These are phyloP conservation scores for Clitarchus hookeri DNA, from an alignment of 2,888 invertebrate species.

Conservation along the genomic window DNA sequence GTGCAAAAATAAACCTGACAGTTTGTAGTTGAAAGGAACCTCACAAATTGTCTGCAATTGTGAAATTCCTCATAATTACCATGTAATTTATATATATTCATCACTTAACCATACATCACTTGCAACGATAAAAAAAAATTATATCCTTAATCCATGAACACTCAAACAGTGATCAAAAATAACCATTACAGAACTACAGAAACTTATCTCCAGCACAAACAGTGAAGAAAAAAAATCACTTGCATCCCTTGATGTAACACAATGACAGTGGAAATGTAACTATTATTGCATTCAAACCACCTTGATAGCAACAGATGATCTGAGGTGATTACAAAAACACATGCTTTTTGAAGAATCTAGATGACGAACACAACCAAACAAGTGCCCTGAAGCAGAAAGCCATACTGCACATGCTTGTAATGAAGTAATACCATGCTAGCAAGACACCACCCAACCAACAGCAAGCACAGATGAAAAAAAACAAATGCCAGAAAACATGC, in stretches of 20 bases:
- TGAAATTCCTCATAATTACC: too few species aligned
- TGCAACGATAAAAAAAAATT: too few species aligned
- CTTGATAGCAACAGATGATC: not conserved
- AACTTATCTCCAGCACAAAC: not conserved
- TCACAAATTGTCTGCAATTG: too few species aligned
- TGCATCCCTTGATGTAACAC: not conserved
- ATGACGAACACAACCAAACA: not conserved
- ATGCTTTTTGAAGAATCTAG: not conserved
- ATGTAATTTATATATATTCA: too few species aligned
- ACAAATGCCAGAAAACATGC: conserved; percentile 14
- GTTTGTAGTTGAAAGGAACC: too few species aligned
- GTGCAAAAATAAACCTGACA: too few species aligned
- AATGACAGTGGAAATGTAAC: not conserved
- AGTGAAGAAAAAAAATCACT: not conserved
- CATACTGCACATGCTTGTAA: not conserved
- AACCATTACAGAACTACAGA: not conserved
- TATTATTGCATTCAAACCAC: not conserved
- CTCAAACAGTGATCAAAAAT: not conserved
- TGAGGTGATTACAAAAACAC: not conserved
- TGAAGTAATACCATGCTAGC: not conserved
- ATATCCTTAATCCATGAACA: not conserved
- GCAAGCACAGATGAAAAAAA: not conserved
- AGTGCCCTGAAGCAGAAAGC: not conserved
- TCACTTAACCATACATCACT: too few species aligned
- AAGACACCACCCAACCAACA: conserved; percentile 1